phyloP scores from a whole-genome alignment of 2,113 vertebrate genomes.

The Esox niger region DNA sequence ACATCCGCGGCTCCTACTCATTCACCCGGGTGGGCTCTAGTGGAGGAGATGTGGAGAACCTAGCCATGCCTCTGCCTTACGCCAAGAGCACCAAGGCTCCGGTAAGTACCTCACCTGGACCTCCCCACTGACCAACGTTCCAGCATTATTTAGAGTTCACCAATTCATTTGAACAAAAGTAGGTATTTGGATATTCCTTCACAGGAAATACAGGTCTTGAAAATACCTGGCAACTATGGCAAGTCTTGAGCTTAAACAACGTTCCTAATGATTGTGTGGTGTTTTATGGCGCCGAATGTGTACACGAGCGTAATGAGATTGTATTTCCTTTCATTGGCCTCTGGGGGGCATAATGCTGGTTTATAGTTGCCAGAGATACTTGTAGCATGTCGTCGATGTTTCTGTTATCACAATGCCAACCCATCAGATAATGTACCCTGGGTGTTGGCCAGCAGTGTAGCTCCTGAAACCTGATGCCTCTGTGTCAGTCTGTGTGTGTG shows the following conservation, averaged over 20 bases:
- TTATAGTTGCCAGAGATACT: constrained; percentile 11
- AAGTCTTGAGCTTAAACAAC: not conserved
- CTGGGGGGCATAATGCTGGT: constrained; percentile 23
- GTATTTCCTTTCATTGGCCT: not conserved
- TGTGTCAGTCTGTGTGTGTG: constrained; percentile 11
- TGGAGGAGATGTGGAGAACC: constrained; percentile 88
- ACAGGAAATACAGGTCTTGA: no score
- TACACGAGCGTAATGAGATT: not conserved
- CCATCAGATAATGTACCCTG: not conserved
- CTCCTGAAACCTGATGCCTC: constrained; percentile 47
- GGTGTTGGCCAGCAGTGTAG: constrained; percentile 29
- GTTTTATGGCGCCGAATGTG: not conserved
- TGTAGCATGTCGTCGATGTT: constrained; percentile 19
- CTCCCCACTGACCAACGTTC: not conserved
- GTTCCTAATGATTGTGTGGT: not conserved
- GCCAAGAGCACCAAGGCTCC: constrained; percentile 89
- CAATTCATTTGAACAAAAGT: no score
- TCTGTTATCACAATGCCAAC: constrained; percentile 21
- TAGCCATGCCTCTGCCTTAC: constrained; percentile 92
- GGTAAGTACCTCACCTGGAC: constrained; percentile 66
- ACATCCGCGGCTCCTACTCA: constrained; percentile 94
- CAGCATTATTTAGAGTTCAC: not conserved
- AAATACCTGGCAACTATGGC: not conserved
- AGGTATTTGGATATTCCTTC: no score
- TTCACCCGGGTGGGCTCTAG: constrained; percentile 96